Base-by-base conservation (phyloP, 2,113 vertebrate genomes). In the Syrrhaptes paradoxus region DNA sequence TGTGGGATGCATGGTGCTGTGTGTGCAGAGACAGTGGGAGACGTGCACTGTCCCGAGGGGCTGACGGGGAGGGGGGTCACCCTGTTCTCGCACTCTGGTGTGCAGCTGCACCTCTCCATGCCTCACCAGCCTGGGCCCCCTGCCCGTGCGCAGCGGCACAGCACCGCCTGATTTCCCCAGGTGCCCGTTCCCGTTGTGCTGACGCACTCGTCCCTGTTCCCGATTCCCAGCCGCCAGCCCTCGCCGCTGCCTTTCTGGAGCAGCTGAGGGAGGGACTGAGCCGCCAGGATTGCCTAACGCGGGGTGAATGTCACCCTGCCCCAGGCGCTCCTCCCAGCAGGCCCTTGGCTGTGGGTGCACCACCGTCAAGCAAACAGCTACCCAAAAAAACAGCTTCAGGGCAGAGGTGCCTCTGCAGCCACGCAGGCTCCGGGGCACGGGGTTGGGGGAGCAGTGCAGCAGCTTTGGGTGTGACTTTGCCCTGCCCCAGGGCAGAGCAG, bases 41-140 rank as follows among this genome's bases (percentile, higher is more conserved):
- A 25, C 0, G 0, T 4, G 24, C 36, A 1, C 3, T 32, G n/a
- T 2, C 16, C 61, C 0, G 3, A 21, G 10, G 14, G n/a, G 9
- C 6, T 4, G 24, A 16, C 2, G 7, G 10, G 28, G 7, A 41
- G 6, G 13, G 24, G 22, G 4, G 2, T 71, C 34, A 67, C 7
- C 4, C 68, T 48, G 24, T 61, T 79, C 36, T 48, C 45, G 20
- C 12, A 5, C 45, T 68, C 57, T 0, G 0, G 6, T 8, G 29
- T 79, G 34, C 71, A 62, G 54, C 51, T 54, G 22, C 25, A 36
- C 18, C 46, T 38, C 67, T 46, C 49, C 32, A 4, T 4, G 66
- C 54, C 38, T 13, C 1, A 4, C 4, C 0, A 3, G 34, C 32
- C 29, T 1, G 4, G 52, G 52, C 13, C 38, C 55, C n/a, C 43